Conservation (phyloP, 2,797 vertebrate genomes). For the Sylvilagus floridanus region DNA sequence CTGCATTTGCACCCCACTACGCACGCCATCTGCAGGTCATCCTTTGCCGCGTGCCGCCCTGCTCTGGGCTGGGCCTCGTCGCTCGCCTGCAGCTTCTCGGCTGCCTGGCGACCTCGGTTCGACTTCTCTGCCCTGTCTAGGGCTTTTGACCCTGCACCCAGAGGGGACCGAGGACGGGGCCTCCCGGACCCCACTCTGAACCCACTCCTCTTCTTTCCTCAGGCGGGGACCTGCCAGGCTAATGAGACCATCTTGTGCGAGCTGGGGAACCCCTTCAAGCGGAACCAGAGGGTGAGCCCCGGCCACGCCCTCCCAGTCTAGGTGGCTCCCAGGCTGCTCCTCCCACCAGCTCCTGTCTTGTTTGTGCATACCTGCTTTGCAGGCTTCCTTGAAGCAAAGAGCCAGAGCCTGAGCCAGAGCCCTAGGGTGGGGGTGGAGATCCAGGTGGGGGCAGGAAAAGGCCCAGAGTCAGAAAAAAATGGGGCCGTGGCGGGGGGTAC, state of each 20-base stretch:
- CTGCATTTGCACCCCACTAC: neutral
- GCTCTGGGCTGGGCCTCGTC: neutral
- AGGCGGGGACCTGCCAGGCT: constrained; percentile 85
- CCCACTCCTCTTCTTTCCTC: neutral
- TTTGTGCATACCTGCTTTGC: neutral
- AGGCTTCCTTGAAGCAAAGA: neutral
- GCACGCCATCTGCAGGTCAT: neutral
- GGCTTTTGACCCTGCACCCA: neutral
- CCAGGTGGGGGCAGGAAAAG: neutral
- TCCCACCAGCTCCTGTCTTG: neutral
- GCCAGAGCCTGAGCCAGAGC: neutral
- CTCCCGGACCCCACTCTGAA: neutral
- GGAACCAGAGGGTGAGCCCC: constrained; percentile 87
- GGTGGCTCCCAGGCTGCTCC: neutral
- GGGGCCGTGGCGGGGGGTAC: neutral
- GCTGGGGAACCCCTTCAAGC: constrained; percentile 95
- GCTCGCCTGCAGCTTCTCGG: neutral
- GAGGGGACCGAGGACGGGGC: neutral
- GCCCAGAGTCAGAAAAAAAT: neutral
- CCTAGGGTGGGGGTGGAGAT: neutral
- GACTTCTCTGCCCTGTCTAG: neutral
- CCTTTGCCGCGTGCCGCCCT: neutral
- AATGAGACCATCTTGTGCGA: constrained; percentile 89
- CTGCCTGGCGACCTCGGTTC: neutral
- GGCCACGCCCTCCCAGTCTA: neutral